Percentiles rank a stretch among this genome's conserved stretches.
Evolutionary conservation across 2,888 invertebrate genomes (phyloP).

Genomic region (Tachina fera): DNA sequence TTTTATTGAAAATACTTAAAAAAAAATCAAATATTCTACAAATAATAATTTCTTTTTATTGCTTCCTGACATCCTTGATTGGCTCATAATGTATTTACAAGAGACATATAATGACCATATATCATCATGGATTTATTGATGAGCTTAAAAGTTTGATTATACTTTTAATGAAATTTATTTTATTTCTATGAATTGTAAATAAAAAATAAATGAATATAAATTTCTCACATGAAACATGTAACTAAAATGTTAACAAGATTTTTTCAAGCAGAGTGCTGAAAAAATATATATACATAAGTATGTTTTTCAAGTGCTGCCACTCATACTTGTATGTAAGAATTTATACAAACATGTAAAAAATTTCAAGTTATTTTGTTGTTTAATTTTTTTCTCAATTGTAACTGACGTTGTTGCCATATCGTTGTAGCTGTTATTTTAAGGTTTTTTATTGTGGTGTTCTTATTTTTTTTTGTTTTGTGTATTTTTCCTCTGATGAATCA

Average conservation of each 20-base stretch:
- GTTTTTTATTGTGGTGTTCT: not conserved
- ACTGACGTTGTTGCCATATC: conserved; percentile 41
- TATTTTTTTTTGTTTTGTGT: not conserved
- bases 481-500: conserved; percentile 73
- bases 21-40: too few relatives aligned
- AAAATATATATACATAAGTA: not conserved
- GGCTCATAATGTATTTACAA: too few relatives aligned
- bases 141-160: conserved; percentile 33
- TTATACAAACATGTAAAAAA: not conserved
- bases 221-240: not conserved
- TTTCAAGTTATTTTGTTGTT: not conserved
- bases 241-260: conserved; percentile 1
- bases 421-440: conserved; percentile 32
- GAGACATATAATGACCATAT: not conserved
- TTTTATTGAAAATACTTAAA: too few relatives aligned
- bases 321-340: not conserved
- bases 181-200: not conserved
- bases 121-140: conserved; percentile 29
- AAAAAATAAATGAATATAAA: conserved; percentile 24
- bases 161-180: conserved; percentile 1
- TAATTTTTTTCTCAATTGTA: conserved; percentile 10
- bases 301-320: not conserved
- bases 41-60: too few relatives aligned
- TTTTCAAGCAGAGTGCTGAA: not conserved
- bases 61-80: too few relatives aligned